Base-by-base conservation (phyloP, 35 echinoderm and acorn worm genomes). In the Stichopus chloronotus region DNA sequence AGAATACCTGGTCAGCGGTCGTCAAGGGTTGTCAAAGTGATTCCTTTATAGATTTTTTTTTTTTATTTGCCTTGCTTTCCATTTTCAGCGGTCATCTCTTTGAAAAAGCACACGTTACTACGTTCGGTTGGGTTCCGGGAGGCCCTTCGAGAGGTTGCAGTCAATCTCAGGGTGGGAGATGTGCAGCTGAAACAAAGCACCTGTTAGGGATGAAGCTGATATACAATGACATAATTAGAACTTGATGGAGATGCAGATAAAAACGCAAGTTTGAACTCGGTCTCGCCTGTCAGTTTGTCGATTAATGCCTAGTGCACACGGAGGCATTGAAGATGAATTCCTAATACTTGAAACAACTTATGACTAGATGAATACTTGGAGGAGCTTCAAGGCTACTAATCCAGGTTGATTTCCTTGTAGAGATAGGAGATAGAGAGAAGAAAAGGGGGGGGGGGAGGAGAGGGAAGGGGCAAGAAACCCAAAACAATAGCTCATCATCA, bases 1-100 rank as follows among this genome's bases (percentile, higher is more conserved):
- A 74, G 69, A 14, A 74, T 74, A 74, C 69, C 69, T 74, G 69
- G 69, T 74, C 69, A 74, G 69, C 69, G 69, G 69, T 74, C 69
- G 69, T 74, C 69, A 74, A 74, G 69, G 69, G 69, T 74, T 74
- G 69, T 74, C 69, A 74, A 74, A 74, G 69, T 74, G 69, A 74
- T 74, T 74, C 69, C 22, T 74, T 74, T 74, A 74, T 74, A 74
- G 69, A 74, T 74, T 43, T 43, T 43, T 43, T 43, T 43, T 74
- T 65, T 74, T 74, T 74, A 74, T 74, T 22, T 21, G 69, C 69
- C 22, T 21, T 21, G 69, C 13, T 74, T 74, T 74, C 69, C 69
- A 74, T 74, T 20, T 74, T 74, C 69, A 74, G 19, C 20, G 69
- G 69, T 74, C 69, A 74, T 74, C 22, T 74, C 69, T 74, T 21